A percentile compares a stretch with the other conserved stretches of the same genome.
Conservation (phyloP, 1,140 invertebrate species). For the Rhopalosiphum maidis region DNA sequence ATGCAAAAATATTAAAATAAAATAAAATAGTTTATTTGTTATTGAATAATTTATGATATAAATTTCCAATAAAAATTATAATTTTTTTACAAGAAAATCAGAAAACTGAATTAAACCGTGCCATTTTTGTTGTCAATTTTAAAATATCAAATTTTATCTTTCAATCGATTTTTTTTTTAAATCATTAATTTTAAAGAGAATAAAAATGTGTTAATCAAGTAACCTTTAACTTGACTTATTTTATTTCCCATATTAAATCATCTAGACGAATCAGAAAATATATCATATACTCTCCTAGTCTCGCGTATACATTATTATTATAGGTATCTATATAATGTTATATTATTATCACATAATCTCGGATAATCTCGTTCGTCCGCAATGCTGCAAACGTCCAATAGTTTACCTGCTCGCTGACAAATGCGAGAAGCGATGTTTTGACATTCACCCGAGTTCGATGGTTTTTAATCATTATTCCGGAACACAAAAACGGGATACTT, state of each 20-base stretch:
- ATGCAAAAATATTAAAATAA: too few relatives aligned
- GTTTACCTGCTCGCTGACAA: background rate
- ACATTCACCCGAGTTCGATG: constrained; percentile 12
- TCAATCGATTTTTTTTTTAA: background rate
- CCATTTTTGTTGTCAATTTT: background rate
- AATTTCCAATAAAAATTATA: too few relatives aligned
- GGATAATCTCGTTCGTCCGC: background rate
- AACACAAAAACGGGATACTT: constrained; percentile 27
- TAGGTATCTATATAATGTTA: background rate
- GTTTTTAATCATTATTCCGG: background rate
- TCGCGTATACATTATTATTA: background rate
- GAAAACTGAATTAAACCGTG: too few relatives aligned
- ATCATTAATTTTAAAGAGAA: background rate
- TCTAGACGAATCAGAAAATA: background rate
- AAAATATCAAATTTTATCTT: background rate
- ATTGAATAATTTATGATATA: too few relatives aligned
- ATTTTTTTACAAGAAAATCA: too few relatives aligned
- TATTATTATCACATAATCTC: background rate
- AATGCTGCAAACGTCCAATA: background rate
- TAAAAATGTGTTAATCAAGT: background rate
- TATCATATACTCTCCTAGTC: too few relatives aligned
- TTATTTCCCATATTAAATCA: background rate
- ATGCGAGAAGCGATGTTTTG: constrained; percentile 12
- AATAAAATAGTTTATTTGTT: too few relatives aligned
- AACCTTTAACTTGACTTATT: background rate